Percentiles rank a stretch among this genome's conserved stretches.
Conservation (phyloP, 2,888 invertebrate genomes). For the Falcaria lacertinaria region DNA sequence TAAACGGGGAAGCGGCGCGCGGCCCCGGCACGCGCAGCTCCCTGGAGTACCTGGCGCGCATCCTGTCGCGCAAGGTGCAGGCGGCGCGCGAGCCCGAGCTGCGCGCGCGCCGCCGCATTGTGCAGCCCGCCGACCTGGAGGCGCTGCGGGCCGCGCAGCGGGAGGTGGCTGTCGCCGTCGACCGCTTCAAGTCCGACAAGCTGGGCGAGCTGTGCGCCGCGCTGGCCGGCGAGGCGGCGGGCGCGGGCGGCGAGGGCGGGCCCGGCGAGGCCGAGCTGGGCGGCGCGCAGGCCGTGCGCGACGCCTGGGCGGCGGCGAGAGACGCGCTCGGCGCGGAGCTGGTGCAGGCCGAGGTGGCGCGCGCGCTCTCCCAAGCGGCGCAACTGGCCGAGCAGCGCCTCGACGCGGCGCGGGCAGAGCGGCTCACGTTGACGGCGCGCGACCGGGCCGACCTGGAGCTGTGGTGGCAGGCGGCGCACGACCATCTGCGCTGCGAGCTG, state of each 20-base stretch:
- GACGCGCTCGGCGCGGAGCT: conserved; percentile 87
- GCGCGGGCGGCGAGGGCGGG: conserved; percentile 71
- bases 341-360: conserved; percentile 87
- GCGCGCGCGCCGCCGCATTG: conserved; percentile 34
- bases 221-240: conserved; percentile 84
- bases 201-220: conserved; percentile 85
- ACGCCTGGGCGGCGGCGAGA: conserved; percentile 87
- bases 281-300: conserved; percentile 83
- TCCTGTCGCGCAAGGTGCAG: conserved; percentile 84
- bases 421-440: conserved; percentile 82
- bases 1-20: conserved; percentile 77
- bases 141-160: conserved; percentile 78
- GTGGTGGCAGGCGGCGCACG: conserved; percentile 87
- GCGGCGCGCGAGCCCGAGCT: conserved; percentile 41
- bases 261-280: conserved; percentile 59
- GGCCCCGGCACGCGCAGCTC: conserved; percentile 58
- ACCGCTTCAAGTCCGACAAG: conserved; percentile 84
- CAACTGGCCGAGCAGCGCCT: conserved; percentile 83
- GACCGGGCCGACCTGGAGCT: conserved; percentile 85
- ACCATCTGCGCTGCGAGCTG: conserved; percentile 85
- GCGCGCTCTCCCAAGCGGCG: conserved; percentile 85
- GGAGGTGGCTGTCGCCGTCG: conserved; percentile 81
- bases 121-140: conserved; percentile 71
- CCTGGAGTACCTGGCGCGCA: conserved; percentile 86
- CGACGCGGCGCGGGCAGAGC: conserved; percentile 73